Conservation (phyloP, 2,888 invertebrate genomes). For the Eilema caniola region DNA sequence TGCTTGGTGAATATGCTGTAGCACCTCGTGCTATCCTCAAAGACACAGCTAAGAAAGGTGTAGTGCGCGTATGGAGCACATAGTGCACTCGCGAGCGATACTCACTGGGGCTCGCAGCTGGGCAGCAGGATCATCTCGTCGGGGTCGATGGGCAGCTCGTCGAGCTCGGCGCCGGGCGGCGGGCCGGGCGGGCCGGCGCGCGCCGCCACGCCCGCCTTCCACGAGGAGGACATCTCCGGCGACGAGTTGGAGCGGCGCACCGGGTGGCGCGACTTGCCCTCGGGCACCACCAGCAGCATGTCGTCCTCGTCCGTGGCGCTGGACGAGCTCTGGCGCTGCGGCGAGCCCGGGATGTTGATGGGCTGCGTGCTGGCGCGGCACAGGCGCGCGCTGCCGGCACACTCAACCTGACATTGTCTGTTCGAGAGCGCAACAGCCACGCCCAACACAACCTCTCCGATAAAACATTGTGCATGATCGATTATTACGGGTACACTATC, state of each 20-base stretch:
- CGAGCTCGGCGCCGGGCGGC: slow-evolving; percentile 30
- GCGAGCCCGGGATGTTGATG: slow-evolving; percentile 89
- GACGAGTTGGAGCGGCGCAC: slow-evolving; percentile 96
- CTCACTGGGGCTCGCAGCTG: slow-evolving; percentile 71
- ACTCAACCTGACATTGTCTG: too few relatives aligned
- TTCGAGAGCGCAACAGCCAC: too few relatives aligned
- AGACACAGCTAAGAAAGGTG: too few relatives aligned
- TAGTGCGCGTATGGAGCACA: too few relatives aligned
- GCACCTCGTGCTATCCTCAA: too few relatives aligned
- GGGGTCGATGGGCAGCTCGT: slow-evolving; percentile 48
- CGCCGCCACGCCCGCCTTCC: slow-evolving; percentile 87
- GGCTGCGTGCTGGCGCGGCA: slow-evolving; percentile 78
- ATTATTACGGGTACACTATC: too few relatives aligned
- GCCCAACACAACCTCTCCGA: too few relatives aligned
- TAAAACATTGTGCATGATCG: too few relatives aligned
- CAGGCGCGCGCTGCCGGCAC: neutral
- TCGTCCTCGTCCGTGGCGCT: slow-evolving; percentile 83
- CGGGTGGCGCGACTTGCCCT: slow-evolving; percentile 91
- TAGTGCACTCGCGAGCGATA: slow-evolving; percentile 12
- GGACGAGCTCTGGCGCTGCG: slow-evolving; percentile 80
- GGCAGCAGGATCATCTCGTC: slow-evolving; percentile 72
- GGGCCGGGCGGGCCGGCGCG: slow-evolving; percentile 36
- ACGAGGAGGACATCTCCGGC: slow-evolving; percentile 96
- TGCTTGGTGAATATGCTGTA: too few relatives aligned
- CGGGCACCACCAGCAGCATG: slow-evolving; percentile 74